phyloP scores from a whole-genome alignment of 1,140 invertebrate genomes.

The Drosophila guanche region DNA sequence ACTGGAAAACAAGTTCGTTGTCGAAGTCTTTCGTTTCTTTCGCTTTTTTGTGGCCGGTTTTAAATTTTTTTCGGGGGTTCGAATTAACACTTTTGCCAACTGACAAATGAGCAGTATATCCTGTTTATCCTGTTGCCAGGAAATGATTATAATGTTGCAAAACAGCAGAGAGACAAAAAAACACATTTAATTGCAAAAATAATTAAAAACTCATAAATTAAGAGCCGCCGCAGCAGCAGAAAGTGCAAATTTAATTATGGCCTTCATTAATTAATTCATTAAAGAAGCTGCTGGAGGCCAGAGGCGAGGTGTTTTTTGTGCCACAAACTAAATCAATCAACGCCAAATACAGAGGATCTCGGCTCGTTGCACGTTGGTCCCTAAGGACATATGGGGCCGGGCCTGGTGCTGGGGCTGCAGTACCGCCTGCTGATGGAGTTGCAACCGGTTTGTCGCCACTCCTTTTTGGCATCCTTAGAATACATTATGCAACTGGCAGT shows the following conservation, averaged over 20 bases:
- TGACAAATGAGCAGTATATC: slow-evolving; percentile 81
- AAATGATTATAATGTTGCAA: slow-evolving; percentile 67
- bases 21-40: slow-evolving; percentile 68
- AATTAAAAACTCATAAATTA: slow-evolving; percentile 82
- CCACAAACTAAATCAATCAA: slow-evolving; percentile 77
- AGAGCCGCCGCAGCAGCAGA: slow-evolving; percentile 24
- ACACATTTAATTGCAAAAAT: slow-evolving; percentile 74
- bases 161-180: slow-evolving; percentile 32
- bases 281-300: slow-evolving; percentile 21
- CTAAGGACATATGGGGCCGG: slow-evolving; percentile 56
- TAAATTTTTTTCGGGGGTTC: slow-evolving; percentile 40
- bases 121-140: slow-evolving; percentile 73
- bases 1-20: slow-evolving; percentile 71
- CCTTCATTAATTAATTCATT: slow-evolving; percentile 78
- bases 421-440: slow-evolving; percentile 6
- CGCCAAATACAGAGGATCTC: slow-evolving; percentile 64
- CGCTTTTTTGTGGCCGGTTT: slow-evolving; percentile 3
- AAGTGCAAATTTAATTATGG: slow-evolving; percentile 79
- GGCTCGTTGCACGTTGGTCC: slow-evolving; percentile 25
- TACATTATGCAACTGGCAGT: slow-evolving; percentile 68
- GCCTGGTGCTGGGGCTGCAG: neutral
- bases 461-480: slow-evolving; percentile 68
- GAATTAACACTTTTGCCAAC: slow-evolving; percentile 62
- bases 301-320: slow-evolving; percentile 17
- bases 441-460: slow-evolving; percentile 61